These are phyloP conservation scores for Neolamprologus kungweensis DNA, from an alignment of 2,113 vertebrate species.

Conservation along the genomic window DNA sequence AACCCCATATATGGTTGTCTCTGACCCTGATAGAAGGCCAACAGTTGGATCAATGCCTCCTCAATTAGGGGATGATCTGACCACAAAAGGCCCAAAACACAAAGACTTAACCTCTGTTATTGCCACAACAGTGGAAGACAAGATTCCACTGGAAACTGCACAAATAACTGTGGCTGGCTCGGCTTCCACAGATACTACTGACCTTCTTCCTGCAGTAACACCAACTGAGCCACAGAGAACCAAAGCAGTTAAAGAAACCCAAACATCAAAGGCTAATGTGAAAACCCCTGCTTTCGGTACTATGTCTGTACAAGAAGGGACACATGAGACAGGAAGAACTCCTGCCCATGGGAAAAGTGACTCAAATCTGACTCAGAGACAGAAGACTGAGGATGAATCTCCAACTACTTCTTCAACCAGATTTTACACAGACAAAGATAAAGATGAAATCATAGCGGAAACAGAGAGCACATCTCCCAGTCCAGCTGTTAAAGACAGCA, in stretches of 20 bases:
- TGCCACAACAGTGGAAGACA: neutral
- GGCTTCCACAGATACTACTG: neutral
- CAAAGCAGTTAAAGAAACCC: neutral
- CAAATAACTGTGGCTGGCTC: neutral
- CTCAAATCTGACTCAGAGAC: slow-evolving; percentile 26
- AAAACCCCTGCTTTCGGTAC: neutral
- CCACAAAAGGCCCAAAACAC: neutral
- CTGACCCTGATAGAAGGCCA: neutral
- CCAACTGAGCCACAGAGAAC: neutral
- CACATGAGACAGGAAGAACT: neutral
- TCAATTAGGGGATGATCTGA: neutral
- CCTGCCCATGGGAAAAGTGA: slow-evolving; percentile 15
- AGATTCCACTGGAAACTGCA: neutral
- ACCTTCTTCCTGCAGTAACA: slow-evolving; percentile 6
- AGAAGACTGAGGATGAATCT: neutral
- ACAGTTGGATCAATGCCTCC: slow-evolving; percentile 21
- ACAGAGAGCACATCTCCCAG: slow-evolving; percentile 18
- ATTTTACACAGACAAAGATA: neutral
- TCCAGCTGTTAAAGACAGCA: slow-evolving; percentile 10
- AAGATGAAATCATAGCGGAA: neutral
- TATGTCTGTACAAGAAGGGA: neutral
- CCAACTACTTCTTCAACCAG: neutral
- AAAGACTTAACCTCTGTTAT: neutral
- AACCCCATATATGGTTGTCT: neutral
- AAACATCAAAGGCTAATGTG: neutral